Evolutionary conservation across 2,113 vertebrate species (phyloP).

Genomic region (Meriones unguiculatus): DNA sequence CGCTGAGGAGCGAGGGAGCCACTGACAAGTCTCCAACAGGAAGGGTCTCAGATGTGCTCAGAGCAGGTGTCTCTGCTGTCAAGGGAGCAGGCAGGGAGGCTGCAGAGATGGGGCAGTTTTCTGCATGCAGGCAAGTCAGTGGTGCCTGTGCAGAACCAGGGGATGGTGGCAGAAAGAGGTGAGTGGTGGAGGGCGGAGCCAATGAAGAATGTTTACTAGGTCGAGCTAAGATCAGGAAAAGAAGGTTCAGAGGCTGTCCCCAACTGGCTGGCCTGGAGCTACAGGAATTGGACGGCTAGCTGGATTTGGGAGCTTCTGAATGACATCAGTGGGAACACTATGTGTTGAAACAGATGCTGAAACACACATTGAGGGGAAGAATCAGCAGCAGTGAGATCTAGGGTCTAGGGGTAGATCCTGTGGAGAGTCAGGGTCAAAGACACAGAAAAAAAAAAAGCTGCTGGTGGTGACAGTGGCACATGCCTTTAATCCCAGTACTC

Average conservation of each 20-base stretch:
- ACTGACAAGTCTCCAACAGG: neutral
- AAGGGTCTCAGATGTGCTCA: neutral
- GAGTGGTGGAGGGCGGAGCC: rapidly evolving
- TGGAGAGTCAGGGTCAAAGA: neutral
- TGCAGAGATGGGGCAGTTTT: neutral
- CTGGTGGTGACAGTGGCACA: too few species aligned
- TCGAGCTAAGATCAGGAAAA: neutral
- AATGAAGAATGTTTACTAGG: neutral
- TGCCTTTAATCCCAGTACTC: too few species aligned
- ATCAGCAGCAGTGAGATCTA: neutral
- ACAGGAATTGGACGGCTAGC: neutral
- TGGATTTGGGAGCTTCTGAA: neutral
- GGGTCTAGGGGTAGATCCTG: neutral
- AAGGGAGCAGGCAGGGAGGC: neutral
- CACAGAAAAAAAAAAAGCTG: neutral
- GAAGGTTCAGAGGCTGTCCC: neutral
- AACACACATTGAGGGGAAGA: neutral
- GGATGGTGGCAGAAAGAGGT: neutral
- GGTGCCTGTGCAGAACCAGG: too few species aligned
- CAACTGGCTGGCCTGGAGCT: neutral
- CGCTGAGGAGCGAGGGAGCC: neutral
- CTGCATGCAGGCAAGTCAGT: neutral
- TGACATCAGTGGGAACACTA: neutral
- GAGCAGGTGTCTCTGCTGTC: neutral
- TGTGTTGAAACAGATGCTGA: neutral